These are phyloP conservation scores for Esox lucius DNA, from an alignment of 2,797 vertebrate genomes.

Conservation along the genomic window DNA sequence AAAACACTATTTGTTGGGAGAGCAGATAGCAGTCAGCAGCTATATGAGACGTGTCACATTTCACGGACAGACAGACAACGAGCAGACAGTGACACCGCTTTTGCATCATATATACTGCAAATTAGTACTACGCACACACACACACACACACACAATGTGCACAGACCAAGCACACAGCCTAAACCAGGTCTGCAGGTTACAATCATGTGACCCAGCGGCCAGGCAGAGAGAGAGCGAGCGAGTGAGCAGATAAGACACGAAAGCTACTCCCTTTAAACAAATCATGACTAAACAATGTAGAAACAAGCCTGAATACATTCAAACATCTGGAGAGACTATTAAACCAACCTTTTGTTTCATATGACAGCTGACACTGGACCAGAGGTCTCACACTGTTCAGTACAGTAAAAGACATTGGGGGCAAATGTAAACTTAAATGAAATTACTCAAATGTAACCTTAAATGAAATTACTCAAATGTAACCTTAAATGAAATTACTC, in stretches of 20 bases:
- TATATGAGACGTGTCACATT: not conserved
- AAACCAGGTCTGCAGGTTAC: not conserved
- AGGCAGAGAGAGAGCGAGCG: too few relatives aligned
- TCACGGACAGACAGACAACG: not conserved
- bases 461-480: not conserved
- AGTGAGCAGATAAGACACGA: constrained; percentile 35
- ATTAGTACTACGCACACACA: not conserved
- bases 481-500: not conserved
- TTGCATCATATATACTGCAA: not conserved
- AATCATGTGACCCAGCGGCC: constrained; percentile 19
- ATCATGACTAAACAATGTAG: constrained; percentile 38
- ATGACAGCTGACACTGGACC: constrained; percentile 25
- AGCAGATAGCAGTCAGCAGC: not conserved
- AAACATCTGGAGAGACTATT: constrained; percentile 26
- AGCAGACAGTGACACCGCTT: not conserved
- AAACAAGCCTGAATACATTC: not conserved
- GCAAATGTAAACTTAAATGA: not conserved
- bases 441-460: not conserved
- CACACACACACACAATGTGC: not conserved
- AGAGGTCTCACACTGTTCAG: not conserved
- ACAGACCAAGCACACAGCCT: not conserved
- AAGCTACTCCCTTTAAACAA: constrained; percentile 60
- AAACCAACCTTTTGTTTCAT: constrained; percentile 1
- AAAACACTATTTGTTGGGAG: not conserved
- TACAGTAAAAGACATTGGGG: not conserved